Percentiles rank a stretch among this genome's conserved stretches.
Conservation (phyloP, 1,140 invertebrate genomes). For the Halictus rubicundus region DNA sequence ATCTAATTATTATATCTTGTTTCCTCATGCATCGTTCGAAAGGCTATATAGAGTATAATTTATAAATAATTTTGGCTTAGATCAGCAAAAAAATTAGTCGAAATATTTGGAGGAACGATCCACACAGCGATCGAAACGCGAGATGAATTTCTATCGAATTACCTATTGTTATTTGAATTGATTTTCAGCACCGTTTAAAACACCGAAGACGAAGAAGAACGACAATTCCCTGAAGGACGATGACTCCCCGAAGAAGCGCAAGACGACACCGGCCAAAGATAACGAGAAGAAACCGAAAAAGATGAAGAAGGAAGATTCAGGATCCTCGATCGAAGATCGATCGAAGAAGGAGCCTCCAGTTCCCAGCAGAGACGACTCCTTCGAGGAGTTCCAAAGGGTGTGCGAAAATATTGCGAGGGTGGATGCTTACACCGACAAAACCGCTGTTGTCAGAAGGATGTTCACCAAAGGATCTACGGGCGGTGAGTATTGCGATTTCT, state of each 20-base stretch:
- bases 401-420: conserved; percentile 89
- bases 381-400: conserved; percentile 89
- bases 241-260: not conserved
- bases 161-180: not conserved
- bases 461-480: conserved; percentile 85
- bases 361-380: conserved; percentile 84
- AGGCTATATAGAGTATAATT: too few species aligned
- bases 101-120: too few species aligned
- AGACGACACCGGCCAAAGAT: not conserved
- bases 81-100: too few species aligned
- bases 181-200: conserved; percentile 63
- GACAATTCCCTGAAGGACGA: not conserved
- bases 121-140: too few species aligned
- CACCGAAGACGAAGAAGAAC: conserved; percentile 22
- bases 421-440: conserved; percentile 91
- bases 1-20: too few species aligned
- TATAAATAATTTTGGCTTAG: too few species aligned
- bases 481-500: conserved; percentile 70
- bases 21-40: too few species aligned
- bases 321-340: not conserved
- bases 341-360: conserved; percentile 5
- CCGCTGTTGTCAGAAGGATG: conserved; percentile 86
- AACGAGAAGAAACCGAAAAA: not conserved
- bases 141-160: too few species aligned
- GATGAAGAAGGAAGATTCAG: not conserved